Evolutionary conservation across 2,797 vertebrate genomes (phyloP).

Genomic region (Lindbergichthys nudifrons): DNA sequence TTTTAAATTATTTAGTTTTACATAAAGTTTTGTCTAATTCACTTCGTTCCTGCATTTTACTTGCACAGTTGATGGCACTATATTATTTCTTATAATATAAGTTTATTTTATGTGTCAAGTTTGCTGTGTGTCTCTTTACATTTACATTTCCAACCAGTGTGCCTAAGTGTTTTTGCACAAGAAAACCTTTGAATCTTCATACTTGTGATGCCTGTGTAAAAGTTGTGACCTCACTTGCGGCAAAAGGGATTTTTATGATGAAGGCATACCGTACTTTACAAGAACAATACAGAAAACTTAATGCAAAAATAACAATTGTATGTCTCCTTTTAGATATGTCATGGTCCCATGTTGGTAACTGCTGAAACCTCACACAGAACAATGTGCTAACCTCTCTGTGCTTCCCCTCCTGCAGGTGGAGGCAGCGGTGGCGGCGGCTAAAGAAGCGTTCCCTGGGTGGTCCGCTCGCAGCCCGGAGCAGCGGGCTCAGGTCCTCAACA

Average conservation of each 20-base stretch:
- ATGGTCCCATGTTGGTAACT: background rate
- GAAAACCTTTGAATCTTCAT: no score
- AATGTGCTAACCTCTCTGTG: background rate
- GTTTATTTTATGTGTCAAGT: no score
- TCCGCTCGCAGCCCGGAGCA: constrained; percentile 87
- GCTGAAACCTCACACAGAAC: background rate
- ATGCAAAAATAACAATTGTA: no score
- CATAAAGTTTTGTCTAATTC: no score
- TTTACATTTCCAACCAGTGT: no score
- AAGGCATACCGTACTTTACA: background rate
- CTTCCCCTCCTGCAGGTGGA: constrained; percentile 83
- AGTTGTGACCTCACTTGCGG: background rate
- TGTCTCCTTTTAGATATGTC: no score
- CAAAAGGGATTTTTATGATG: no score
- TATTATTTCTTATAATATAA: no score
- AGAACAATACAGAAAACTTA: background rate
- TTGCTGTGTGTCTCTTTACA: no score
- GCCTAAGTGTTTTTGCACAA: no score
- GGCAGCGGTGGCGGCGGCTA: constrained; percentile 91
- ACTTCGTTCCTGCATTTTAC: no score
- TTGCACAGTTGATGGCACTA: background rate
- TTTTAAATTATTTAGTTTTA: no score
- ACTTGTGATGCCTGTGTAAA: background rate
- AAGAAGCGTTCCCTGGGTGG: constrained; percentile 91
- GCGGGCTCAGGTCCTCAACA: constrained; percentile 87